phyloP scores from a whole-genome alignment of 64 coral and sea anemone species.

The Pocillopora damicornis region DNA sequence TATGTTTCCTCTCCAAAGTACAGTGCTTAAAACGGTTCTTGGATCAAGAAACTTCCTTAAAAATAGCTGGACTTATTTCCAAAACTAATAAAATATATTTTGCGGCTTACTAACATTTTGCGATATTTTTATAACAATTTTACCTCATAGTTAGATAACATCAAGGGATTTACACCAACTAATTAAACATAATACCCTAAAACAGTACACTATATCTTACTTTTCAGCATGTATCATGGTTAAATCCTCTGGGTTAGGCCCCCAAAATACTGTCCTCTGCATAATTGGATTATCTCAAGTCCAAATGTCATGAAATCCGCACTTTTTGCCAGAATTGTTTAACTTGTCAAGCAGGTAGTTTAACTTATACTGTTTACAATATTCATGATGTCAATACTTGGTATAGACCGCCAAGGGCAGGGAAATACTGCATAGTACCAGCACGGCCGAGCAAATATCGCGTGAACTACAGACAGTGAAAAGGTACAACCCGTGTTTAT shows the following conservation, averaged over 20 bases:
- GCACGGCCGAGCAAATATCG: background rate
- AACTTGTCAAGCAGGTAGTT: slow-evolving; percentile 45
- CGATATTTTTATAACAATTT: background rate
- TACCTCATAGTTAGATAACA: background rate
- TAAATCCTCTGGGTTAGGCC: background rate
- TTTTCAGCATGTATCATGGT: background rate
- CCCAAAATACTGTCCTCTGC: background rate
- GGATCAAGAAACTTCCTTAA: too few species aligned
- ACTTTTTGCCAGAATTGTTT: slow-evolving; percentile 35
- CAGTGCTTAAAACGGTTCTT: too few species aligned
- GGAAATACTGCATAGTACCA: background rate
- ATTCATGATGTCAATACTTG: slow-evolving; percentile 23
- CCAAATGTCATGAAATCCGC: slow-evolving; percentile 2
- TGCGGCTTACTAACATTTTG: background rate
- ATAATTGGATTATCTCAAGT: slow-evolving; percentile 29
- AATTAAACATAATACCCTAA: background rate
- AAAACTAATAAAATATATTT: too few species aligned
- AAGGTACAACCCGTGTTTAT: background rate
- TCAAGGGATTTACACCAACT: background rate
- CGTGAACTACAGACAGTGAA: background rate
- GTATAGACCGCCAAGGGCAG: slow-evolving; percentile 4
- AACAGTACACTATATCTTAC: background rate
- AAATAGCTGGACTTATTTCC: too few species aligned
- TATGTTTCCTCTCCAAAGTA: too few species aligned
- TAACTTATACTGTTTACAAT: slow-evolving; percentile 36